Conservation (phyloP, 2,797 vertebrate species). For the Odontamblyopus lacepedii region DNA sequence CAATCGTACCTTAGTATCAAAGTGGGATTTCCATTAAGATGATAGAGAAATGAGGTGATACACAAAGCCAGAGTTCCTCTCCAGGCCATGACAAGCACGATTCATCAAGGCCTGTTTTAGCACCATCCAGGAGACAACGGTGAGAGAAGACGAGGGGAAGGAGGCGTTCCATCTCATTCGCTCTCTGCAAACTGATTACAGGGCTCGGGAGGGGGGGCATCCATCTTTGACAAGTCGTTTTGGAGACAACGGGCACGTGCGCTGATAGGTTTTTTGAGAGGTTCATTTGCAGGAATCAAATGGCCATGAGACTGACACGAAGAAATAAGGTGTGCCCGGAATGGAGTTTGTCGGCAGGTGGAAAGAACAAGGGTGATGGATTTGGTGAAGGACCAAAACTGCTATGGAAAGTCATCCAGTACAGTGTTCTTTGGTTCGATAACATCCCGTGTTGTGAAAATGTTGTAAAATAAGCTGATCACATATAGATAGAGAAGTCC, state of each 20-base stretch:
- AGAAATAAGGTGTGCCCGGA: conserved; percentile 6
- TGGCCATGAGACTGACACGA: conserved; percentile 27
- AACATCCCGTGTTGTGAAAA: neutral
- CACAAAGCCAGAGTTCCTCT: conserved; percentile 53
- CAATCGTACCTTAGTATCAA: conserved; percentile 39
- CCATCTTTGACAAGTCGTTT: conserved; percentile 49
- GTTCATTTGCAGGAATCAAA: conserved; percentile 53
- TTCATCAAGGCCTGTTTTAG: conserved; percentile 53
- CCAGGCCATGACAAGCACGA: conserved; percentile 36
- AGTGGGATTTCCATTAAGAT: conserved; percentile 48
- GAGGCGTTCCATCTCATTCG: conserved; percentile 38
- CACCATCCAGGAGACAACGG: conserved; percentile 35
- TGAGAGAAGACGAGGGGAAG: conserved; percentile 10
- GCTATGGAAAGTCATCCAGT: neutral
- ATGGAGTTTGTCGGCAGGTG: neutral
- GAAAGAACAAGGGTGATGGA: neutral
- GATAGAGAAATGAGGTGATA: conserved; percentile 55
- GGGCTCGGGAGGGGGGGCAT: conserved; percentile 26
- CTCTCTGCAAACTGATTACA: conserved; percentile 43
- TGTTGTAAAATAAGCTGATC: neutral
- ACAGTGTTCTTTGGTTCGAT: neutral
- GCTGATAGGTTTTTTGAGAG: conserved; percentile 35
- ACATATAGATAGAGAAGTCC: neutral
- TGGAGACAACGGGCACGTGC: conserved; percentile 23
- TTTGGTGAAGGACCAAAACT: neutral